Evolutionary conservation across 2,113 vertebrate species (phyloP).

Genomic region (Misgurnus mizolepis): DNA sequence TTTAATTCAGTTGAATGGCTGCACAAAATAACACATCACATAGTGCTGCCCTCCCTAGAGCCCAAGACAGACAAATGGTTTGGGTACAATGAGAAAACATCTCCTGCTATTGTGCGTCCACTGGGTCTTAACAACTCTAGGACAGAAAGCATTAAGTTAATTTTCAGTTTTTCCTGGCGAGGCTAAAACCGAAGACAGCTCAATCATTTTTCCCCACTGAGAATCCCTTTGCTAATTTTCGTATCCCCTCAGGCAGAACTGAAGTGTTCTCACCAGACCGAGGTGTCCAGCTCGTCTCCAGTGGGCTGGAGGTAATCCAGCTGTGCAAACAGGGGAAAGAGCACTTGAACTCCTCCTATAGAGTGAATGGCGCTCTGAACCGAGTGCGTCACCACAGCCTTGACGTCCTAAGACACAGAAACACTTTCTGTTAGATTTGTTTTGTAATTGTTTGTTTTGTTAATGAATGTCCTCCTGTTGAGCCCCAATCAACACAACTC

Average conservation of each 20-base stretch:
- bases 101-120: not conserved
- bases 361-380: constrained; percentile 98
- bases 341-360: constrained; percentile 95
- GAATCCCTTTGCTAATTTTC: constrained; percentile 20
- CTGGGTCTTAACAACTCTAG: constrained; percentile 7
- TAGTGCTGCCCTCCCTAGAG: not conserved
- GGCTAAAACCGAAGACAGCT: constrained; percentile 6
- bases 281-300: constrained; percentile 86
- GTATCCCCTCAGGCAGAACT: not conserved
- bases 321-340: constrained; percentile 97
- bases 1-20: not conserved
- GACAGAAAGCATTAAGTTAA: not conserved
- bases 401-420: constrained; percentile 83
- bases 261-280: constrained; percentile 82
- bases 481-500: not conserved
- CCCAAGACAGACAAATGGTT: constrained; percentile 15
- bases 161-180: not conserved
- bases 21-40: not conserved
- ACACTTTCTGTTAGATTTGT: not conserved
- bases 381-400: constrained; percentile 95
- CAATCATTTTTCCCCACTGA: constrained; percentile 1
- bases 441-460: not conserved
- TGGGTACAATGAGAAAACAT: not conserved
- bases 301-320: constrained; percentile 89
- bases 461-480: not conserved